phyloP scores from a whole-genome alignment of 2,888 invertebrate species.

The Falcaria lacertinaria region DNA sequence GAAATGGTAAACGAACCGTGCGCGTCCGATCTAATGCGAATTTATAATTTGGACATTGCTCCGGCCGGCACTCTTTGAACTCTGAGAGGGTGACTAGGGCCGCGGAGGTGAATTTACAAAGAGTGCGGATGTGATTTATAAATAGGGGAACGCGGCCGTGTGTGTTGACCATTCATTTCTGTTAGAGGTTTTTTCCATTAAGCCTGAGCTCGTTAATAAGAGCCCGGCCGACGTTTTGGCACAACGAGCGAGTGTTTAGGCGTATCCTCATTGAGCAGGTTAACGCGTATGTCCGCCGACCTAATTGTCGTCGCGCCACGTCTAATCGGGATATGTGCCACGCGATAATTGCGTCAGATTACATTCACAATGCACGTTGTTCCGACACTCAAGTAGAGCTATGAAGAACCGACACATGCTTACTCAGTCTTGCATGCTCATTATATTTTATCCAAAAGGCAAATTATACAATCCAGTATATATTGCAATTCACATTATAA shows the following conservation, averaged over 20 bases:
- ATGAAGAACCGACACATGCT: conserved; percentile 10
- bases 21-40: conserved; percentile 80
- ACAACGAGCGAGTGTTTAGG: conserved; percentile 66
- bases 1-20: conserved; percentile 80
- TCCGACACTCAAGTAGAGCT: conserved; percentile 13
- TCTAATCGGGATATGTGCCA: conserved; percentile 78
- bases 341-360: conserved; percentile 75
- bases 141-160: conserved; percentile 51
- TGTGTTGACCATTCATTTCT: conserved; percentile 53
- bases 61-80: conserved; percentile 73
- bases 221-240: conserved; percentile 48
- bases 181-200: conserved; percentile 53
- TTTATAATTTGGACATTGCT: conserved; percentile 80
- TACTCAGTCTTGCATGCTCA: conserved; percentile 3
- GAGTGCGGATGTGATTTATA: conserved; percentile 72
- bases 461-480: background rate
- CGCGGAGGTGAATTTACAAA: conserved; percentile 66
- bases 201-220: conserved; percentile 51
- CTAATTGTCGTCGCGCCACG: conserved; percentile 73
- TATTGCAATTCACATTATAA: background rate
- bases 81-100: conserved; percentile 56
- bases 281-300: conserved; percentile 77
- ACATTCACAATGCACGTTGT: conserved; percentile 32
- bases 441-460: background rate
- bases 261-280: conserved; percentile 76